Base-by-base conservation (phyloP, 1,140 invertebrate species). In the Aplysia californica region DNA sequence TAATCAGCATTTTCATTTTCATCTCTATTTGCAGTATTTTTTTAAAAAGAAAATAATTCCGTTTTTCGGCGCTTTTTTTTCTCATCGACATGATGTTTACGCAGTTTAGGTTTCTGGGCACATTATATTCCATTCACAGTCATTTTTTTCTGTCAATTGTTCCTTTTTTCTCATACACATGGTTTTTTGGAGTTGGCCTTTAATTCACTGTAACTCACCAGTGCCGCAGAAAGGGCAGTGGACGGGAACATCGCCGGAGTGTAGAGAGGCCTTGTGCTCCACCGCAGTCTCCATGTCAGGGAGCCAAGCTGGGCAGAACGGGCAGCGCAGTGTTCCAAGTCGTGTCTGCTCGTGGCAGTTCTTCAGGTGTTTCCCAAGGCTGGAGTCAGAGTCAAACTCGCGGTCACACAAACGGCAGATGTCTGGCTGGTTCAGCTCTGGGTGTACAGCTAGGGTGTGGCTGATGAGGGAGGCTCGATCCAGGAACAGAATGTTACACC, bases 171-270 rank as follows among this genome's bases (percentile, higher is more conserved):
- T n/a, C n/a, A n/a, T n/a, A n/a, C n/a, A n/a, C n/a, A n/a, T n/a
- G n/a, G n/a, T n/a, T n/a, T n/a, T n/a, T n/a, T n/a, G n/a, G n/a
- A n/a, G n/a, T n/a, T n/a, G n/a, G n/a, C n/a, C n/a, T n/a, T n/a
- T n/a, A n/a, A n/a, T n/a, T n/a, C n/a, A n/a, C n/a, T n/a, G n/a
- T n/a, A n/a, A n/a, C n/a, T n/a, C n/a, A 75, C 72, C 72, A 39
- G 72, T 39, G 18, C 72, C 72, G 66, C 72, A 75, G 59, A 75
- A 75, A 44, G 72, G 72, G 35, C 72, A 75, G 29, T 75, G 72
- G 5, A 75, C 72, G 50, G 72, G 72, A 1, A 75, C 59, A 36
- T 36, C 72, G 38, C 72, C 72, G 35, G 23, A 65, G 23, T 75
- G 72, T 26, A 75, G 26, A 50, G 59, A 65, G 36, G 66, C 39